phyloP scores from a whole-genome alignment of 2,888 invertebrate genomes.

The Tachina grossa region DNA sequence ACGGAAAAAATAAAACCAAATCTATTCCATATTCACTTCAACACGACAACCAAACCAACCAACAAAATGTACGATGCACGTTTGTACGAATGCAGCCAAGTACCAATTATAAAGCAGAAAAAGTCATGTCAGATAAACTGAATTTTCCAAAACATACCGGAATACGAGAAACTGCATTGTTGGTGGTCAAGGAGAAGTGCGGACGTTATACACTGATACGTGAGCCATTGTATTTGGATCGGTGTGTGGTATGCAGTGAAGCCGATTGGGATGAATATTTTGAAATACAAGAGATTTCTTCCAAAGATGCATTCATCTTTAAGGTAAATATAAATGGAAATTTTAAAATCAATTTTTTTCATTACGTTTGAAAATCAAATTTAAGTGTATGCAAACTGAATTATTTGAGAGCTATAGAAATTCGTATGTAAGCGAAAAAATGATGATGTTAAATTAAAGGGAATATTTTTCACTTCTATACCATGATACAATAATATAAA shows the following conservation, averaged over 20 bases:
- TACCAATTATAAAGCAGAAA: constrained; percentile 86
- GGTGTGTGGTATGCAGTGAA: constrained; percentile 94
- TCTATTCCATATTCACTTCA: constrained; percentile 70
- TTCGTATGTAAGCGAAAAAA: not conserved
- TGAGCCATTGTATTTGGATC: constrained; percentile 95
- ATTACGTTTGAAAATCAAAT: constrained; percentile 18
- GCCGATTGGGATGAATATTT: constrained; percentile 96
- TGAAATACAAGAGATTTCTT: constrained; percentile 95
- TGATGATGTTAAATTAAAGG: not conserved
- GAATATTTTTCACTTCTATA: not conserved
- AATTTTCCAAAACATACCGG: constrained; percentile 89
- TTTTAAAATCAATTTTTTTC: not conserved
- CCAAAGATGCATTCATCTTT: constrained; percentile 96
- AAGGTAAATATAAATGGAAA: constrained; percentile 86
- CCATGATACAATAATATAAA: no score
- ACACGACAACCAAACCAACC: constrained; percentile 56
- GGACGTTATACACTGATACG: constrained; percentile 93
- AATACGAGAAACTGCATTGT: constrained; percentile 92
- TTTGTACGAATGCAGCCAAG: constrained; percentile 85
- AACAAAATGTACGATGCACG: constrained; percentile 52
- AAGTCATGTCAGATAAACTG: constrained; percentile 86
- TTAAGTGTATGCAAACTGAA: constrained; percentile 19
- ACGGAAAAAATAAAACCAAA: constrained; percentile 30
- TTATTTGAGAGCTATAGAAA: constrained; percentile 24
- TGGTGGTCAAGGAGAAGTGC: constrained; percentile 94